Evolutionary conservation across 2,888 invertebrate genomes (phyloP).

Genomic region (Hirtodrosophila alboralis): DNA sequence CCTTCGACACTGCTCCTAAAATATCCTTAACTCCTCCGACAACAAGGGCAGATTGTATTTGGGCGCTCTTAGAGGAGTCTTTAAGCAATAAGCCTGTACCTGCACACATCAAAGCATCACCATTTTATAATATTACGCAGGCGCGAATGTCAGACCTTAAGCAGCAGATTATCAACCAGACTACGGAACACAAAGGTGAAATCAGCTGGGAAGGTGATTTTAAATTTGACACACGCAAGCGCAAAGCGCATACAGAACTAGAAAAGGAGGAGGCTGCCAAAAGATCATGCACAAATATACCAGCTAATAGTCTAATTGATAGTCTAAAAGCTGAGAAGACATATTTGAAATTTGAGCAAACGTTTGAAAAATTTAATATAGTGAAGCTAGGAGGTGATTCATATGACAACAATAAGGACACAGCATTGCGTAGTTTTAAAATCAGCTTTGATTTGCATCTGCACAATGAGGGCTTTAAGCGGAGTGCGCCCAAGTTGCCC

Average conservation of each 20-base stretch:
- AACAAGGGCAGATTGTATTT: slow-evolving; percentile 75
- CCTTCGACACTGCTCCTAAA: neutral
- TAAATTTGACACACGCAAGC: slow-evolving; percentile 57
- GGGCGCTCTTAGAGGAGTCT: slow-evolving; percentile 72
- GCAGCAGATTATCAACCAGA: slow-evolving; percentile 56
- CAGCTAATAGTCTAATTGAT: slow-evolving; percentile 69
- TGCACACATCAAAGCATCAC: slow-evolving; percentile 55
- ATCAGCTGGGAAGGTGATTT: slow-evolving; percentile 25
- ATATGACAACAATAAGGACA: neutral
- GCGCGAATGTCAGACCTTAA: slow-evolving; percentile 58
- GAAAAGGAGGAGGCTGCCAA: slow-evolving; percentile 19
- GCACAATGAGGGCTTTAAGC: slow-evolving; percentile 76
- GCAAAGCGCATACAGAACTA: slow-evolving; percentile 37
- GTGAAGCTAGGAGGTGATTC: slow-evolving; percentile 54
- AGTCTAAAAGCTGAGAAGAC: slow-evolving; percentile 67
- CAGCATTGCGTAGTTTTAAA: slow-evolving; percentile 30
- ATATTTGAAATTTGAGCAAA: slow-evolving; percentile 65
- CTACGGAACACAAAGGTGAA: neutral
- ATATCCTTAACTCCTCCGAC: neutral
- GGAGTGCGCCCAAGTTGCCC: slow-evolving; percentile 75
- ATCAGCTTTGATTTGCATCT: slow-evolving; percentile 81
- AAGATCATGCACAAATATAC: slow-evolving; percentile 3
- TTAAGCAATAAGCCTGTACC: slow-evolving; percentile 64
- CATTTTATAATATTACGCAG: slow-evolving; percentile 50
- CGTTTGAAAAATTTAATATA: slow-evolving; percentile 78